A percentile compares a stretch with the other conserved stretches of the same genome.
phyloP scores from a whole-genome alignment of 2,113 vertebrate genomes.

The Microcebus lehilahytsara region DNA sequence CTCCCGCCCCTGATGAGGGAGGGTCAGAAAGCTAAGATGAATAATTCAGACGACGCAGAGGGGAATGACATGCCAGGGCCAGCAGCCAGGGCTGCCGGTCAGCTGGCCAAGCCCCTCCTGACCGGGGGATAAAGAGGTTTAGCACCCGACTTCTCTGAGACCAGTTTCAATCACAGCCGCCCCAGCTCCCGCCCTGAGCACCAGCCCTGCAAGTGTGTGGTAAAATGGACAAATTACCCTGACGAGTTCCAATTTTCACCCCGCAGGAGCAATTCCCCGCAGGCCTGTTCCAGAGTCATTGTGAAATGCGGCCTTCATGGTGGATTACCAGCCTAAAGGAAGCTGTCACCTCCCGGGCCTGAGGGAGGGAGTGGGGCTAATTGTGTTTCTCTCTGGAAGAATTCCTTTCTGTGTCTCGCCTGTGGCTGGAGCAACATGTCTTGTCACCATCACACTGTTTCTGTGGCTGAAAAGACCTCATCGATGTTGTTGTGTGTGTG shows the following conservation, averaged over 20 bases:
- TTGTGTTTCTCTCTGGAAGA: slow-evolving; percentile 27
- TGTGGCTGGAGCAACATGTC: slow-evolving; percentile 32
- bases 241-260: slow-evolving; percentile 41
- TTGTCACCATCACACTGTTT: not conserved
- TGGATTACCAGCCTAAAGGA: slow-evolving; percentile 56
- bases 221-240: slow-evolving; percentile 65
- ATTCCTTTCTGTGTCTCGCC: slow-evolving; percentile 42
- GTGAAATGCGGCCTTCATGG: slow-evolving; percentile 70
- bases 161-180: not conserved
- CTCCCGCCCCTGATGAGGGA: not conserved
- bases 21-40: not conserved
- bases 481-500: not conserved
- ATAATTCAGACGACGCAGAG: not conserved
- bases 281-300: slow-evolving; percentile 17
- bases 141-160: not conserved
- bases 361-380: not conserved
- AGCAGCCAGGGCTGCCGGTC: not conserved
- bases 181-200: not conserved
- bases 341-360: slow-evolving; percentile 20
- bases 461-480: not conserved
- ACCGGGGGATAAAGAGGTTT: not conserved
- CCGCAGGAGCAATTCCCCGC: slow-evolving; percentile 35
- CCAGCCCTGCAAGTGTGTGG: slow-evolving; percentile 15
- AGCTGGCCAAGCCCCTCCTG: not conserved
- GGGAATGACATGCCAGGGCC: not conserved